Conservation (phyloP, 2,113 vertebrate genomes). For the Percina caprodes region DNA sequence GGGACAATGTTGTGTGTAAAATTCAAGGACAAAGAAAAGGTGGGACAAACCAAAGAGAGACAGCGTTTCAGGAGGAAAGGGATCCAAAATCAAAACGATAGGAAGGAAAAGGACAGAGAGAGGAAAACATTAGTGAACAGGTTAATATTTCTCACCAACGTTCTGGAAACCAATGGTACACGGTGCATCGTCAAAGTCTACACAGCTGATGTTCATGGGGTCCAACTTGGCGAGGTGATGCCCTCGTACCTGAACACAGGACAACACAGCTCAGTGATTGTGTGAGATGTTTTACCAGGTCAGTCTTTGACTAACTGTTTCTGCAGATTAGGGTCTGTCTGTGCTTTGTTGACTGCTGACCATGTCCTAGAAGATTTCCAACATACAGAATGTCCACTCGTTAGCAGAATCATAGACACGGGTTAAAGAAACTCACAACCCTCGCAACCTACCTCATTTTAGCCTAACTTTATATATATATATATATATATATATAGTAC, state of each 20-base stretch:
- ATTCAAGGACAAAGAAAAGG: not conserved
- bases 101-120: conserved; percentile 16
- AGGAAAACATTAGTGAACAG: conserved; percentile 54
- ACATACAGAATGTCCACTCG: not conserved
- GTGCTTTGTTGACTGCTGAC: not conserved
- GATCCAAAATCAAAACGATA: not conserved
- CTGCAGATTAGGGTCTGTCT: not conserved
- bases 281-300: not conserved
- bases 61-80: not conserved
- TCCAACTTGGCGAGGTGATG: conserved; percentile 97
- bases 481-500: no score
- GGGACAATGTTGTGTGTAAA: not conserved
- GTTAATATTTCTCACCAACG: conserved; percentile 89
- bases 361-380: conserved; percentile 2
- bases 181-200: conserved; percentile 94
- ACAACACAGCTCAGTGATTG: conserved; percentile 17
- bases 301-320: not conserved
- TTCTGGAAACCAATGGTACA: conserved; percentile 90
- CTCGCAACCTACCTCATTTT: no score
- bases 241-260: conserved; percentile 92
- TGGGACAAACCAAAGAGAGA: not conserved
- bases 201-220: conserved; percentile 96
- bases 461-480: no score
- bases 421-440: no score
- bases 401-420: not conserved